Evolutionary conservation across 64 coral and sea anemone species (phyloP), one percentile per base, ranked within the genome.

Genomic region (Stylophora pistillata): DNA sequence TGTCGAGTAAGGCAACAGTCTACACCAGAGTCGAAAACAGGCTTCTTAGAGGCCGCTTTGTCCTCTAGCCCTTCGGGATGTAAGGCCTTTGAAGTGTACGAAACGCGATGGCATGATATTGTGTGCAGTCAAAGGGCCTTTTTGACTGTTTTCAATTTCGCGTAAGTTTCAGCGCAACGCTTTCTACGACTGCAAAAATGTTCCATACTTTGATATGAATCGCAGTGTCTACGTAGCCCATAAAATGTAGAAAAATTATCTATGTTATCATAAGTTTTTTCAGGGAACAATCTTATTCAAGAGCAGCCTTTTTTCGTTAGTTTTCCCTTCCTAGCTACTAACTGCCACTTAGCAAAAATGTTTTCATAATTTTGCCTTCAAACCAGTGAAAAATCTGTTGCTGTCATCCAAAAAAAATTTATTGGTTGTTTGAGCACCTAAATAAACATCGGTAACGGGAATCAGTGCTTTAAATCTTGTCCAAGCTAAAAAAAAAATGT

Each of bases 321-420:
- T 52, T 27, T 4, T 84, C 53, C 15, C 55, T 17, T 13, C 41
- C 15, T 52, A 11, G 58, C 23, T 47, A 84, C 21, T 69, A 13
- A 17, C 25, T 84, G 13, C 31, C 23, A 47, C 30, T 37, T 82
- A 63, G 30, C 57, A 41, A 59, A 66, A 84, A 52, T 69, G 60
- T 53, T 84, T 84, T 53, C 20, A 60, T 82, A 53, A 84, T 84
- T 47, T 84, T 84, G 61, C 30, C 53, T 62, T 27, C 34, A 27
- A 70, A 84, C 30, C 61, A 54, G 80, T 21, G 1, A 47, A 84
- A 83, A 69, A 69, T 53, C 33, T 66, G 59, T 41, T 23, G 80
- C 69, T 53, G 33, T 69, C 17, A 63, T 54, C 32, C n/a, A 23
- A 53, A 23, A 13, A 23, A 26, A 21, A 69, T 53, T 20, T 27